Evolutionary conservation across 2,797 vertebrate species (phyloP).

Genomic region (Bryconaethiops microstoma): DNA sequence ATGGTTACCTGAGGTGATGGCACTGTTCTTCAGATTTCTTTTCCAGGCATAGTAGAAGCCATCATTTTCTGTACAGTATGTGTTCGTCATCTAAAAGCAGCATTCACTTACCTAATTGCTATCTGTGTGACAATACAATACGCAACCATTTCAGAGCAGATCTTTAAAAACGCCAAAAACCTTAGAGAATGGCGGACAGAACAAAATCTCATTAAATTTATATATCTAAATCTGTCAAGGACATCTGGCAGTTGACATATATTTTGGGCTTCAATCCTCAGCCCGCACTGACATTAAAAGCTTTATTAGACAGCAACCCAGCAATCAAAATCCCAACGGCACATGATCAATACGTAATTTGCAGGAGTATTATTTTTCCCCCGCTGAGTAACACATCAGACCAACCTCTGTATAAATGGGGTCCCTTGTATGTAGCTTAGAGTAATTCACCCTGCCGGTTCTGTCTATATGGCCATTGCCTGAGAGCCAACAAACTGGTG

Average conservation of each 20-base stretch:
- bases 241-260: conserved; percentile 51
- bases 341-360: conserved; percentile 62
- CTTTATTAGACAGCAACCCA: conserved; percentile 39
- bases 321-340: conserved; percentile 53
- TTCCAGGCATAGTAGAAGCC: conserved; percentile 22
- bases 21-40: conserved; percentile 12
- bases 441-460: conserved; percentile 41
- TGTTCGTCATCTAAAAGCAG: neutral
- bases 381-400: conserved; percentile 48
- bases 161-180: conserved; percentile 13
- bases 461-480: conserved; percentile 11
- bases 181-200: conserved; percentile 43
- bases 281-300: conserved; percentile 49
- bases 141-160: neutral
- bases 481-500: conserved; percentile 28
- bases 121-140: conserved; percentile 4
- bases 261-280: conserved; percentile 48
- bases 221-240: conserved; percentile 33
- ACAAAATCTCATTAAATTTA: conserved; percentile 51
- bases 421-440: conserved; percentile 37
- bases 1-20: neutral
- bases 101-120: conserved; percentile 16
- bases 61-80: conserved; percentile 30
- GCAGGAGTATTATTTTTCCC: conserved; percentile 53
- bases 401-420: conserved; percentile 45